phyloP scores from a whole-genome alignment of 2,888 invertebrate genomes.

The Chymomyza fuscimana region DNA sequence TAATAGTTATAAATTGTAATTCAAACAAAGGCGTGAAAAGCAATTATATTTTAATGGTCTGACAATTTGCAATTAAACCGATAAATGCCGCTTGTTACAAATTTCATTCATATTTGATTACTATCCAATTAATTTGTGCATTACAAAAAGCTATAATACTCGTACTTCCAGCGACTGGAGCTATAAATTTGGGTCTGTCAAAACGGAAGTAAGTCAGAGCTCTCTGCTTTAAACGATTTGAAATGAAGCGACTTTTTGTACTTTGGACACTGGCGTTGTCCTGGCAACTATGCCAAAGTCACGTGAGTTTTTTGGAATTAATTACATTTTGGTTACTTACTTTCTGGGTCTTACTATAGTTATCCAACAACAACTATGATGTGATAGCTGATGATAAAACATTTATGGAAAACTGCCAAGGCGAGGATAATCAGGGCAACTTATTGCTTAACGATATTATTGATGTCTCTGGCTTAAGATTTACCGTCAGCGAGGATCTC shows the following conservation, averaged over 20 bases:
- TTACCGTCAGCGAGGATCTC: slow-evolving; percentile 25
- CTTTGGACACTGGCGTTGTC: slow-evolving; percentile 19
- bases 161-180: background rate
- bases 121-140: slow-evolving; percentile 30
- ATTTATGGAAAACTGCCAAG: slow-evolving; percentile 25
- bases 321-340: too few species aligned
- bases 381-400: slow-evolving; percentile 39
- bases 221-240: background rate
- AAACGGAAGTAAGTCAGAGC: background rate
- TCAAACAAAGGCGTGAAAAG: slow-evolving; percentile 6
- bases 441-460: slow-evolving; percentile 16
- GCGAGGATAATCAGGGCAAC: slow-evolving; percentile 31
- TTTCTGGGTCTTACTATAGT: background rate
- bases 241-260: slow-evolving; percentile 20
- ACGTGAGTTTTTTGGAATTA: background rate
- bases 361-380: slow-evolving; percentile 36
- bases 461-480: slow-evolving; percentile 27
- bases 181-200: slow-evolving; percentile 22
- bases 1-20: background rate
- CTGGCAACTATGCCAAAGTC: background rate
- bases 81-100: slow-evolving; percentile 23
- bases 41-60: background rate
- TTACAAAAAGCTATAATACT: background rate
- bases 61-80: slow-evolving; percentile 34
- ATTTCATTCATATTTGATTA: slow-evolving; percentile 34